These are phyloP conservation scores for Philereme transversata DNA, from an alignment of 2,888 invertebrate genomes.

Conservation along the genomic window DNA sequence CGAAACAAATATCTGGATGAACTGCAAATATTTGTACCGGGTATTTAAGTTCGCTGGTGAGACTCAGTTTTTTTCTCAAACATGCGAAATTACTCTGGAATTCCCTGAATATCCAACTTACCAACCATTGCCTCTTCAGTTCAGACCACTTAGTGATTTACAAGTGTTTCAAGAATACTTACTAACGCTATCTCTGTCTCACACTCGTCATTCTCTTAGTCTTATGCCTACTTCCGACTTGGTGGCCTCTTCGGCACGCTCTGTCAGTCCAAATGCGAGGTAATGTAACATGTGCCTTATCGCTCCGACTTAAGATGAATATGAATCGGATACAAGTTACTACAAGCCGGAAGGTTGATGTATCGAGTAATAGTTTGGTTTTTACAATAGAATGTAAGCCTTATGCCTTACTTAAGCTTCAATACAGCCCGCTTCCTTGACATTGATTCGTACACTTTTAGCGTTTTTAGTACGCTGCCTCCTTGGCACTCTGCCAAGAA, in stretches of 20 bases:
- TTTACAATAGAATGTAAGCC: not conserved
- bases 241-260: not conserved
- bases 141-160: too few species aligned
- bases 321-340: not conserved
- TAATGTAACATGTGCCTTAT: not conserved
- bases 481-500: conserved; percentile 16
- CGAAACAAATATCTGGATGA: too few species aligned
- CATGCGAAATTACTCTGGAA: too few species aligned
- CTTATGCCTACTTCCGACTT: not conserved
- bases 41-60: too few species aligned
- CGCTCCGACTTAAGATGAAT: not conserved
- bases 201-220: not conserved
- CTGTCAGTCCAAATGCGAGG: not conserved
- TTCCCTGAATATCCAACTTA: too few species aligned
- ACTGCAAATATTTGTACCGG: too few species aligned
- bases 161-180: too few species aligned
- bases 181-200: not conserved
- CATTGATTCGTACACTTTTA: not conserved
- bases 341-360: not conserved
- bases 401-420: not conserved
- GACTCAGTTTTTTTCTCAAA: too few species aligned
- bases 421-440: not conserved
- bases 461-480: not conserved
- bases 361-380: not conserved
- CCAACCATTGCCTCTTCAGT: too few species aligned